Conservation (phyloP, 2,888 invertebrate species). For the Leptinotarsa juncta region DNA sequence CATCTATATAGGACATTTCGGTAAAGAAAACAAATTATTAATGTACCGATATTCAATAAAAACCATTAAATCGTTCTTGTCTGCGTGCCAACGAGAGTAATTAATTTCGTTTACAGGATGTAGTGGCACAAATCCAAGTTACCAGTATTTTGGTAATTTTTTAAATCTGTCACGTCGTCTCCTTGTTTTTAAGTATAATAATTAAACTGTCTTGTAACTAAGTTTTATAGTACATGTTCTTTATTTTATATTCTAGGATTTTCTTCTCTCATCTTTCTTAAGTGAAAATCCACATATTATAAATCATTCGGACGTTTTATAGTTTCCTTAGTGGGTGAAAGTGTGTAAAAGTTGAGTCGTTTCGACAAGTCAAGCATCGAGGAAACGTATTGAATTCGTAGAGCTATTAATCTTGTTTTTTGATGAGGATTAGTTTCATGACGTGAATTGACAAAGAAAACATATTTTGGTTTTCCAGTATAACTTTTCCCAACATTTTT, state of each 20-base stretch:
- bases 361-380: neutral
- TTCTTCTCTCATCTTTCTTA: conserved; percentile 29
- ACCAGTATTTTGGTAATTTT: conserved; percentile 26
- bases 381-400: neutral
- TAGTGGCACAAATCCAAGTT: conserved; percentile 23
- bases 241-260: conserved; percentile 27
- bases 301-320: conserved; percentile 35
- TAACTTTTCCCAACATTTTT: no score
- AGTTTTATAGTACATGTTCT: conserved; percentile 13
- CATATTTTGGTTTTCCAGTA: no score
- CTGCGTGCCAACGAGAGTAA: conserved; percentile 12
- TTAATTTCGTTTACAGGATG: conserved; percentile 3
- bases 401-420: neutral
- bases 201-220: conserved; percentile 28
- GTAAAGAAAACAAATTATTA: neutral
- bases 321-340: conserved; percentile 4
- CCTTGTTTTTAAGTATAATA: conserved; percentile 21
- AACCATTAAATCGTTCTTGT: neutral
- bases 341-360: conserved; percentile 12
- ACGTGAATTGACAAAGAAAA: no score
- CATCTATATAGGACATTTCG: neutral
- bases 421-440: neutral
- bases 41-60: conserved; percentile 3
- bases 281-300: conserved; percentile 28
- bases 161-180: conserved; percentile 6